Percentiles rank a stretch among this genome's conserved stretches.
Evolutionary conservation across 2,797 vertebrate genomes (phyloP).

Genomic region (Picus viridis): DNA sequence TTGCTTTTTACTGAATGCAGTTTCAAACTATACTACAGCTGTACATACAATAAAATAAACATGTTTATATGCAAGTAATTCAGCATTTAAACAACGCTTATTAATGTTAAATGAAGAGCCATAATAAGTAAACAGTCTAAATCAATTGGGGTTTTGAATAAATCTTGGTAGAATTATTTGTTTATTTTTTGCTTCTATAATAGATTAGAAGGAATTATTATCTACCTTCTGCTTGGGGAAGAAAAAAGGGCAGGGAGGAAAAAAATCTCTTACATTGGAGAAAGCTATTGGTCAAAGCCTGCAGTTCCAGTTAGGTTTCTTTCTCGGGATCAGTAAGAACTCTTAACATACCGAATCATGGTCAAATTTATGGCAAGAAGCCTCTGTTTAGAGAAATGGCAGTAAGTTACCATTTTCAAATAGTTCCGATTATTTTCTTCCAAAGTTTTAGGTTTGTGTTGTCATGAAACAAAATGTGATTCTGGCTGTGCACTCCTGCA

Average conservation of each 20-base stretch:
- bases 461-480: not conserved
- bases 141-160: not conserved
- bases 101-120: conserved; percentile 1
- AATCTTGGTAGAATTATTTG: conserved; percentile 47
- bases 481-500: not conserved
- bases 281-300: not conserved
- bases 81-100: not conserved
- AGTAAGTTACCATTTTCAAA: not conserved
- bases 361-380: not conserved
- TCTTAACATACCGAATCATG: not conserved
- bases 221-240: conserved; percentile 4
- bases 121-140: not conserved
- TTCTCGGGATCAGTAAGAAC: not conserved
- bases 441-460: not conserved
- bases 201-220: conserved; percentile 48
- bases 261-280: not conserved
- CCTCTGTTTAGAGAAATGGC: not conserved
- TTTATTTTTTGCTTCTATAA: not conserved
- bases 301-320: not conserved
- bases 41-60: not conserved
- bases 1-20: not conserved
- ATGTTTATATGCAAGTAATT: not conserved
- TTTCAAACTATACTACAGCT: not conserved
- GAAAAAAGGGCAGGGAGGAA: not conserved
- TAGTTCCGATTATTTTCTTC: not conserved